A percentile compares a stretch with the other conserved stretches of the same genome.
Conservation (phyloP, 2,797 vertebrate species). For the Typhlichthys eigenmanni region DNA sequence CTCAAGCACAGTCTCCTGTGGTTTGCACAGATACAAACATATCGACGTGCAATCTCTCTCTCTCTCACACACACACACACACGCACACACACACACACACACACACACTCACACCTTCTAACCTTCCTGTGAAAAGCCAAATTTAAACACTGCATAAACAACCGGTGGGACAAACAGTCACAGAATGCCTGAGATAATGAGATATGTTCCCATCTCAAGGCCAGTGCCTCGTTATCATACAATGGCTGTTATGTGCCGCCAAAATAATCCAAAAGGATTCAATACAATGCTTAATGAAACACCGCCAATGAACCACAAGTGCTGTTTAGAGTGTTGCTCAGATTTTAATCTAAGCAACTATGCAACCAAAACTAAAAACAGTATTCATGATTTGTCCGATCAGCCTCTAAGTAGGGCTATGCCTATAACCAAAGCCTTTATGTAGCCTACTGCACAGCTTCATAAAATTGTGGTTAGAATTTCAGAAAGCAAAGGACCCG, state of each 20-base stretch:
- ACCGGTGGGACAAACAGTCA: slow-evolving; percentile 51
- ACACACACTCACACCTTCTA: slow-evolving; percentile 24
- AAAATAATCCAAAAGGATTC: slow-evolving; percentile 57
- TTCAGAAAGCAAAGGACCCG: too few species aligned
- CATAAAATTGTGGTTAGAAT: too few species aligned
- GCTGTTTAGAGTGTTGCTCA: slow-evolving; percentile 1
- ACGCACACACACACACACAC: slow-evolving; percentile 5
- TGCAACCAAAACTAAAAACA: neutral
- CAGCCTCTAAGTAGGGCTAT: too few species aligned
- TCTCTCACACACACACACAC: slow-evolving; percentile 14
- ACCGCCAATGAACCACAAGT: slow-evolving; percentile 36
- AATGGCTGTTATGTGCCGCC: slow-evolving; percentile 48
- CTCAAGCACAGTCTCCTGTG: neutral
- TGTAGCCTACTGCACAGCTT: too few species aligned
- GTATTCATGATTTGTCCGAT: too few species aligned
- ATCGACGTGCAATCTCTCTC: slow-evolving; percentile 28
- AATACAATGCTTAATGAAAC: slow-evolving; percentile 47
- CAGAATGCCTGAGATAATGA: slow-evolving; percentile 39
- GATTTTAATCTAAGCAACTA: too few species aligned
- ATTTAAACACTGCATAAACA: slow-evolving; percentile 63
- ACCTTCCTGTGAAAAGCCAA: slow-evolving; percentile 60
- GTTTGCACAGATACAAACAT: slow-evolving; percentile 34
- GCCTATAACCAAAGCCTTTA: too few species aligned
- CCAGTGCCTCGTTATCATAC: slow-evolving; percentile 54
- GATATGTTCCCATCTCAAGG: slow-evolving; percentile 58